These are phyloP conservation scores for Scotopteryx bipunctaria DNA, from an alignment of 2,888 invertebrate species.

Conservation along the genomic window DNA sequence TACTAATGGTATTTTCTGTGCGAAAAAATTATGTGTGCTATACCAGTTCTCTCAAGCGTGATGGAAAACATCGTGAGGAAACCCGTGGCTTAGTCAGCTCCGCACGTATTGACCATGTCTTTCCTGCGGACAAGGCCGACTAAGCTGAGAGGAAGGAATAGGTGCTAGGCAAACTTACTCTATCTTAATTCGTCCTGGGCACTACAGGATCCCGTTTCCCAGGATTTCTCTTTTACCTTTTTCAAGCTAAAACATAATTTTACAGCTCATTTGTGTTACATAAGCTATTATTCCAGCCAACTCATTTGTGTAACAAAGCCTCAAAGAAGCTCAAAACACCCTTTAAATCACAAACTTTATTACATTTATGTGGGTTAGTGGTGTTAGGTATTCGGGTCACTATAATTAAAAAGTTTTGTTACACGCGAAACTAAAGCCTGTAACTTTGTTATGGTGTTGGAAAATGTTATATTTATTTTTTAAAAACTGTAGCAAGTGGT, in stretches of 20 bases:
- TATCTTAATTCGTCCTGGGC: no score
- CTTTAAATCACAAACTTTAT: constrained; percentile 46
- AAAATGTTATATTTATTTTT: not conserved
- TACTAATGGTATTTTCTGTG: no score
- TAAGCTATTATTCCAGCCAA: not conserved
- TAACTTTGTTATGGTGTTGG: constrained; percentile 3
- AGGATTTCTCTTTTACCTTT: no score
- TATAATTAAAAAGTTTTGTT: constrained; percentile 57
- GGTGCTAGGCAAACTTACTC: no score
- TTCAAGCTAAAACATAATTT: not conserved
- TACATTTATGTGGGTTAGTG: constrained; percentile 37
- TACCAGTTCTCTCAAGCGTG: no score
- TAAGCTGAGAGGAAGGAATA: no score
- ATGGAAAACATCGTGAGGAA: no score
- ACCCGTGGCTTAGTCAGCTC: no score
- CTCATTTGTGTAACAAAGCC: constrained; percentile 9
- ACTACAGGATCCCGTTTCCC: no score
- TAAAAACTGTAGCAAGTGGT: not conserved
- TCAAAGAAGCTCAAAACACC: constrained; percentile 28
- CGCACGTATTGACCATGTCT: no score
- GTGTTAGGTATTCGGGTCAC: constrained; percentile 60
- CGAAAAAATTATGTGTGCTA: no score
- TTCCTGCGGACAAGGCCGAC: no score
- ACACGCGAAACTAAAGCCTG: constrained; percentile 57
- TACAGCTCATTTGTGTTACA: constrained; percentile 8